Conservation (phyloP, 2,113 vertebrate species). For the Megaceryle torquata region DNA sequence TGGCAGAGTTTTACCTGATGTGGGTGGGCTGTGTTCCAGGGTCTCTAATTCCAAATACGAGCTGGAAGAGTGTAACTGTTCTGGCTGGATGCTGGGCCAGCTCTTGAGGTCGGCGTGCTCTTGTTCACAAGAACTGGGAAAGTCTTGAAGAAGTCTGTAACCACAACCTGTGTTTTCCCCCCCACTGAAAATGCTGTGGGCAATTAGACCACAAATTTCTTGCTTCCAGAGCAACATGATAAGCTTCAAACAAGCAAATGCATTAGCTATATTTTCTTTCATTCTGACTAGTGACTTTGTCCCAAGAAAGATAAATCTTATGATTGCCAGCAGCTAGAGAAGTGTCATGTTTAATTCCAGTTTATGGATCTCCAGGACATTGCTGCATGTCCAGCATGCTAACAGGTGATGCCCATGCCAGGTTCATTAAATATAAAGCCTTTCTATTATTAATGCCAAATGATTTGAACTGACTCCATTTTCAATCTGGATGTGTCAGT, state of each 20-base stretch:
- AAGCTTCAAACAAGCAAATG: not conserved
- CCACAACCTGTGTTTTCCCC: not conserved
- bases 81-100: not conserved
- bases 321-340: not conserved
- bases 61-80: not conserved
- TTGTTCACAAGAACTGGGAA: not conserved
- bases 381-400: not conserved
- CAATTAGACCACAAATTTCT: not conserved
- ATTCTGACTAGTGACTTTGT: not conserved
- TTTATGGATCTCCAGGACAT: not conserved
- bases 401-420: not conserved
- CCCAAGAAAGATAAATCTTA: not conserved
- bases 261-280: not conserved
- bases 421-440: not conserved
- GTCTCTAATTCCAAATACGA: not conserved
- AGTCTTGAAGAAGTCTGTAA: not conserved
- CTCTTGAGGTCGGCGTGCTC: not conserved
- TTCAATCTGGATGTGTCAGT: slow-evolving; percentile 27
- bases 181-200: not conserved
- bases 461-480: not conserved
- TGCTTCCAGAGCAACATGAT: not conserved
- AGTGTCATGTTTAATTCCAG: not conserved
- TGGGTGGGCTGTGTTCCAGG: not conserved
- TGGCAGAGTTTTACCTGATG: not conserved
- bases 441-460: not conserved